These are phyloP conservation scores for Leptonema lineaticorne DNA, from an alignment of 1,140 invertebrate species.

Conservation along the genomic window DNA sequence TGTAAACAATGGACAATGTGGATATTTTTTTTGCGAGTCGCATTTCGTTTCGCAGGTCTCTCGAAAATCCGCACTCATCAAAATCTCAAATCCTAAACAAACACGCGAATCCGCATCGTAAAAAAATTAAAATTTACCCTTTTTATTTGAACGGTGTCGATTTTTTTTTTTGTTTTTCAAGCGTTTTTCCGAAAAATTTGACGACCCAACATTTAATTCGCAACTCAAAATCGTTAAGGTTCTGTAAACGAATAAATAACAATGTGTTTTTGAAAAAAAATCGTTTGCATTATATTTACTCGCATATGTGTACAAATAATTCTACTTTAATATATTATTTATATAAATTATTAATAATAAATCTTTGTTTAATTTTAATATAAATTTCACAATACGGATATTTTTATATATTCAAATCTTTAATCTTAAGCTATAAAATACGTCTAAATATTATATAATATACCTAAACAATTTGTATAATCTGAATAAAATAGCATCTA, in stretches of 20 bases:
- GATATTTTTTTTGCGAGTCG: background rate
- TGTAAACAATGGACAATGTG: background rate
- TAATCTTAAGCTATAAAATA: too few species aligned
- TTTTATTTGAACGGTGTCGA: background rate
- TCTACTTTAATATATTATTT: too few species aligned
- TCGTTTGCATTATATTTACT: background rate
- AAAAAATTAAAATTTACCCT: conserved; percentile 4
- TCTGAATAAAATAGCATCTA: too few species aligned
- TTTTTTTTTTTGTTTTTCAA: background rate
- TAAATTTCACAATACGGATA: too few species aligned
- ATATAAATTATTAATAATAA: too few species aligned
- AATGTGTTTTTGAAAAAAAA: background rate
- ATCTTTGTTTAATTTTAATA: too few species aligned
- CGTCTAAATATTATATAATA: too few species aligned
- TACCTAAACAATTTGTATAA: too few species aligned
- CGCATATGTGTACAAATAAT: background rate
- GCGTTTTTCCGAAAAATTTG: background rate
- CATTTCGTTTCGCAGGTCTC: background rate
- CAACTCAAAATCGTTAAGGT: background rate
- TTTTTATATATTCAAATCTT: too few species aligned
- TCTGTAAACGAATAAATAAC: background rate
- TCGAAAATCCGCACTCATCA: background rate
- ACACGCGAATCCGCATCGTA: background rate
- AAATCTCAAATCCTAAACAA: conserved; percentile 3
- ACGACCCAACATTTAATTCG: background rate